Base-by-base conservation (phyloP, 2,797 vertebrate genomes). In the Oryzias dopingdopingensis region DNA sequence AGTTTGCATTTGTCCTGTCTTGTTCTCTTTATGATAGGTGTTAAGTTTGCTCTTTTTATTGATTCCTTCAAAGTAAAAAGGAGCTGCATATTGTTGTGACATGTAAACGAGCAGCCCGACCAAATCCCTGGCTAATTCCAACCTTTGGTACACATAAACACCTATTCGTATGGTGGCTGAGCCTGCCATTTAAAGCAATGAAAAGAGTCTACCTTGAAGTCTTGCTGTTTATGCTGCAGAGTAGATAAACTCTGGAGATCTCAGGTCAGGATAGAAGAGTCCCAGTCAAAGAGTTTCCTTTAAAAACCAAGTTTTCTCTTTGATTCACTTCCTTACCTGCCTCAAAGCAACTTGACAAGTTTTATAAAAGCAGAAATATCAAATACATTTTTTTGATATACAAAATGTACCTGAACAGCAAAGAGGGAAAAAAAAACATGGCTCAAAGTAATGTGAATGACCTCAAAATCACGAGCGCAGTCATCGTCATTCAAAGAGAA, bases 291-390 rank as follows among this genome's bases (percentile, higher is more conserved):
- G 29, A 32, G 32, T 8, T 32, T 45, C 44, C 5, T 16, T 45
- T 64, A 47, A 1, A 66, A 63, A 70, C 15, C 15, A 23, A 22
- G n/a, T 56, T 17, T 20, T 23, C 45, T 4, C 53, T 66, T 52
- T 54, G 22, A 52, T 80, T 85, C 77, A 79, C 77, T 83, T 29
- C 72, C 69, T 73, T 47, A 83, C 75, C 65, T 73, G 32, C 50
- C 4, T 29, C 17, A 37, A 53, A 54, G 67, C 64, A 47, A 44
- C 64, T 52, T 65, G 72, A 68, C 62, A 42, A 42, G 40, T 23
- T 2, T 60, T 60, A 53, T 51, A 66, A 81, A 65, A 70, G 55
- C 50, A 44, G 57, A 52, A 57, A 69, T 70, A 68, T 79, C 76
- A 81, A 67, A 64, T 17, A 42, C 62, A 57, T 47, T 75, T 62